Conservation (phyloP, 2,888 invertebrate species). For the Sphaerophoria rueppellii region DNA sequence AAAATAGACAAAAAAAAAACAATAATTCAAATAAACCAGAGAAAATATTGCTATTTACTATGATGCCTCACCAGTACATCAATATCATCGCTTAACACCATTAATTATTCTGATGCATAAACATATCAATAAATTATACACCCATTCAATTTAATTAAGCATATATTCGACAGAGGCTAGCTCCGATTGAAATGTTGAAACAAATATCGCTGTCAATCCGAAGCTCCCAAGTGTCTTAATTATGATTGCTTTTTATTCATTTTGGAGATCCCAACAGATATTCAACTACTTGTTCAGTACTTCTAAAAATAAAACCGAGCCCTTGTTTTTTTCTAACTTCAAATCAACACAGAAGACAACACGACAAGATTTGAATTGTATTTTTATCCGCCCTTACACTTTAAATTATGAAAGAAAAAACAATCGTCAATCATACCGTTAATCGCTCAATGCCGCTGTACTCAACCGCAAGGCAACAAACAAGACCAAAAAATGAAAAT, state of each 20-base stretch:
- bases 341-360: conserved; percentile 51
- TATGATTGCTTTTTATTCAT: background rate
- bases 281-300: conserved; percentile 28
- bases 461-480: conserved; percentile 36
- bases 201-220: conserved; percentile 52
- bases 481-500: conserved; percentile 18
- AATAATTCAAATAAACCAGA: conserved; percentile 11
- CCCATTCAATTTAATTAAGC: conserved; percentile 51
- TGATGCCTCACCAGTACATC: background rate
- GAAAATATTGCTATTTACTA: conserved; percentile 31
- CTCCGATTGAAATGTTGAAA: conserved; percentile 64
- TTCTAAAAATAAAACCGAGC: conserved; percentile 43
- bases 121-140: conserved; percentile 41
- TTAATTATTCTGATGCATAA: conserved; percentile 44
- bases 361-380: conserved; percentile 51
- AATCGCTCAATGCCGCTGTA: conserved; percentile 56
- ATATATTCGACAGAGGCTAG: conserved; percentile 35
- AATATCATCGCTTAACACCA: conserved; percentile 33
- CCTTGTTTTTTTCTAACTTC: conserved; percentile 54
- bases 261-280: conserved; percentile 58
- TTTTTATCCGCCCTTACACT: background rate
- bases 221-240: conserved; percentile 48
- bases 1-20: conserved; percentile 18
- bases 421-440: conserved; percentile 58
- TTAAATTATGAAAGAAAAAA: conserved; percentile 40